Evolutionary conservation across 1,140 invertebrate genomes (phyloP).

Genomic region (Eulimnadia texana): DNA sequence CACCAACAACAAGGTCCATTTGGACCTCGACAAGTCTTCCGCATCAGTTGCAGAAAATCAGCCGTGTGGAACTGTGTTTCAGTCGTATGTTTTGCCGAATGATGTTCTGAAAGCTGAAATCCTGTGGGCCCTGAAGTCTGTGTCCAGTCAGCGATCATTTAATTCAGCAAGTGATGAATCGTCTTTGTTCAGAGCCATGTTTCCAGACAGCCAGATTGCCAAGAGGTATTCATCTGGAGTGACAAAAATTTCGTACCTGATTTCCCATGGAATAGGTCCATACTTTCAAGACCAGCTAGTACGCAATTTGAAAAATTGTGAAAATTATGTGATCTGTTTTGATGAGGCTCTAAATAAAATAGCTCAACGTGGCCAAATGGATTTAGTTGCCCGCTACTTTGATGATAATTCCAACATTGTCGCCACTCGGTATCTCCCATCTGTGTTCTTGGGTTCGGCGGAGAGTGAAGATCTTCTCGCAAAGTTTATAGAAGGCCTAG

Average conservation of each 20-base stretch:
- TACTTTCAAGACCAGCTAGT: background rate
- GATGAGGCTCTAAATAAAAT: conserved; percentile 20
- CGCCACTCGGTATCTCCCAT: conserved; percentile 15
- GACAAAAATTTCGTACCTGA: background rate
- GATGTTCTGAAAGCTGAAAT: background rate
- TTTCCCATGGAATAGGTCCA: background rate
- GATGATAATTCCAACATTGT: conserved; percentile 12
- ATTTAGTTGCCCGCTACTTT: conserved; percentile 19
- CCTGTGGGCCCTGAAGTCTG: background rate
- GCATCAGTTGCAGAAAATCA: background rate
- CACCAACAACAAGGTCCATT: too few species aligned
- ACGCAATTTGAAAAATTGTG: background rate
- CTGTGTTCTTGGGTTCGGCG: conserved; percentile 18
- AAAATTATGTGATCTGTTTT: conserved; percentile 15
- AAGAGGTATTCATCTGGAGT: background rate
- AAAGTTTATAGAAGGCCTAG: conserved; percentile 16
- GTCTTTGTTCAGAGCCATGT: background rate
- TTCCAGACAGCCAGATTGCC: background rate
- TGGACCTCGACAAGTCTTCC: too few species aligned
- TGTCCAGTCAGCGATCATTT: background rate
- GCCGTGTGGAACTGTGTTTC: background rate
- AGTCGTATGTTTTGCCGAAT: background rate
- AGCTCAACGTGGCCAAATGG: conserved; percentile 19
- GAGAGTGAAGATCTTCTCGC: conserved; percentile 18
- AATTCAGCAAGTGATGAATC: background rate